phyloP scores from a whole-genome alignment of 1,140 invertebrate genomes.

The Brevipalpus yothersi region DNA sequence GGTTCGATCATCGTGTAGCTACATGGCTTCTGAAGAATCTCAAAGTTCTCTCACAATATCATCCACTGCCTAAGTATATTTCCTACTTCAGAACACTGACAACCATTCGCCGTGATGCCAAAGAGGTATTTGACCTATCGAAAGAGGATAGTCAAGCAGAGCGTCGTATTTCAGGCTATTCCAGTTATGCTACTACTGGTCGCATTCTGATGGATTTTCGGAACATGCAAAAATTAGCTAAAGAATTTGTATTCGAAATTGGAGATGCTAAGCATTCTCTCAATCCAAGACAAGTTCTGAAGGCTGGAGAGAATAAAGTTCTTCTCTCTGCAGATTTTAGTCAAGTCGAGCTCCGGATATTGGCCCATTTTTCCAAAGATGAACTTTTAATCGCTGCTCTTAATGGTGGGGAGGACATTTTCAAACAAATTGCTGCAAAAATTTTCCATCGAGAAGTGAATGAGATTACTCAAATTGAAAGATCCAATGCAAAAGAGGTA shows the following conservation, averaged over 20 bases:
- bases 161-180: neutral
- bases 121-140: neutral
- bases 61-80: constrained; percentile 49
- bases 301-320: constrained; percentile 17
- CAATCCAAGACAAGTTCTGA: neutral
- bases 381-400: constrained; percentile 39
- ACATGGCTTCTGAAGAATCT: constrained; percentile 28
- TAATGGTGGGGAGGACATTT: constrained; percentile 45
- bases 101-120: neutral
- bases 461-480: constrained; percentile 39
- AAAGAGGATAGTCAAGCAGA: too few species aligned
- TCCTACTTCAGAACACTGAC: constrained; percentile 45
- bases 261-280: neutral
- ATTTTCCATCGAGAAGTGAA: constrained; percentile 41
- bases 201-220: constrained; percentile 74
- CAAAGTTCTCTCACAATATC: constrained; percentile 34
- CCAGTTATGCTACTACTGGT: constrained; percentile 39
- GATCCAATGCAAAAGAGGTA: constrained; percentile 54
- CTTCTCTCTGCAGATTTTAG: constrained; percentile 82
- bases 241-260: constrained; percentile 38
- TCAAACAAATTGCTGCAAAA: constrained; percentile 54
- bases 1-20: neutral
- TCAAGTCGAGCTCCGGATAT: constrained; percentile 73
- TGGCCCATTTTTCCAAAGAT: constrained; percentile 72
- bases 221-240: constrained; percentile 71